These are phyloP conservation scores for Denticeps clupeoides DNA, from an alignment of 2,797 vertebrate species.

Conservation along the genomic window DNA sequence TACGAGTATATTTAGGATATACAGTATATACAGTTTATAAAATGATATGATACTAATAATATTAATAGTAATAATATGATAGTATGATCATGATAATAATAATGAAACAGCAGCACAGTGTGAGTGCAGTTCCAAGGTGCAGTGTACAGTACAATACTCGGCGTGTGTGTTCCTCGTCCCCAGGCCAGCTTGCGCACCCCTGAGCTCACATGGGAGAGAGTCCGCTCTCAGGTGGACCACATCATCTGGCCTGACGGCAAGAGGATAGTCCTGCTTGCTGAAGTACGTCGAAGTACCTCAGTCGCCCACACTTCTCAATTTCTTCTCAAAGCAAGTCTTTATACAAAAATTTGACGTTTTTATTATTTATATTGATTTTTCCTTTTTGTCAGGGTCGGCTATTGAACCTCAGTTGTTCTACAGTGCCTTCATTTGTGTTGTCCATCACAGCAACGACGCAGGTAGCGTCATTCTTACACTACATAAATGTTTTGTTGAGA, in stretches of 20 bases:
- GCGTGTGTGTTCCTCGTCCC: slow-evolving; percentile 17
- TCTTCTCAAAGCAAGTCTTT: neutral
- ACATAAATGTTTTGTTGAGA: too few relatives aligned
- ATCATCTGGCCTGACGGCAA: slow-evolving; percentile 98
- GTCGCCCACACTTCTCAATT: too few relatives aligned
- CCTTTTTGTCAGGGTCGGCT: slow-evolving; percentile 74
- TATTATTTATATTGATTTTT: slow-evolving; percentile 1
- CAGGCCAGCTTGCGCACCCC: slow-evolving; percentile 92
- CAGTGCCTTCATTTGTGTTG: slow-evolving; percentile 92
- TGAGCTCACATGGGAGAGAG: slow-evolving; percentile 94
- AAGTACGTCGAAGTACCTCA: slow-evolving; percentile 55
- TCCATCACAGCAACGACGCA: slow-evolving; percentile 98
- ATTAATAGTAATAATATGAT: too few relatives aligned
- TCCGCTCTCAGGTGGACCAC: slow-evolving; percentile 94
- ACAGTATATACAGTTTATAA: too few relatives aligned
- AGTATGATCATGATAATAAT: too few relatives aligned
- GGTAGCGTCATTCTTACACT: too few relatives aligned
- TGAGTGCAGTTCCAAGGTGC: too few relatives aligned
- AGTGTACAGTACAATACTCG: neutral
- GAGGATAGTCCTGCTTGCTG: slow-evolving; percentile 86
- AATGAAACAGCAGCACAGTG: too few relatives aligned
- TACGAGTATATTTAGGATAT: too few relatives aligned
- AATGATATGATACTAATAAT: too few relatives aligned
- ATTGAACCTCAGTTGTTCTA: slow-evolving; percentile 95
- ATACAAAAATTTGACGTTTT: too few relatives aligned